Base-by-base conservation (phyloP, 2,888 invertebrate genomes). In the Zygaena filipendulae region DNA sequence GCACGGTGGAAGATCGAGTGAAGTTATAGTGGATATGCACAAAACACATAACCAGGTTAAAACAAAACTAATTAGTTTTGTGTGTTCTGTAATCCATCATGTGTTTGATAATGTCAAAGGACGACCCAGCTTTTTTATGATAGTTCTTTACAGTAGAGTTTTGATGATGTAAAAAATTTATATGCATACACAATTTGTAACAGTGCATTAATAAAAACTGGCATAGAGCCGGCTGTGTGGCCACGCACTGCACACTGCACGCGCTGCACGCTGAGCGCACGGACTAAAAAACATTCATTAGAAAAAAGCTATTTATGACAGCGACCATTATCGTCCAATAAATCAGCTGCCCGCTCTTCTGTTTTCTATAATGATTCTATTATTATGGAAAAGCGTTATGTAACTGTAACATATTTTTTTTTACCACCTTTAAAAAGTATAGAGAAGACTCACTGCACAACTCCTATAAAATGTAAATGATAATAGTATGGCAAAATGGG, bases 311-410 rank as follows among this genome's bases (percentile, higher is more conserved):
- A 74, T 79, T 77, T 79, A 77, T 77, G 75, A 79, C 79, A 75
- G 74, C 59, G 66, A 47, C 77, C 62, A 79, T 79, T 79, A 77
- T 74, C 77, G 67, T 75, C 70, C 57, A 77, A 79, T 79, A 79
- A 79, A 79, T 79, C 79, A 79, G 79, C 79, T 77, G 79, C 68
- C 75, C 75, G 66, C 74, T 79, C 77, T 79, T 77, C 79, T 79
- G 79, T 77, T 79, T 77, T 77, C 75, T 68, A 77, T 77, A 77
- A 79, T 79, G 77, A 79, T 79, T 79, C 79, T 77, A 79, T 79
- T 79, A 77, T 79, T 77, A 79, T 72, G 75, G 79, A 72, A 75
- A 79, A 74, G 72, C 74, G 75, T 77, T 75, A 70, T 72, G 71
- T 77, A 75, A 77, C 79, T 77, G 79, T 74, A 72, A 69, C 71